phyloP scores from a whole-genome alignment of 2,888 invertebrate genomes.

The Ferdinandea cuprea region DNA sequence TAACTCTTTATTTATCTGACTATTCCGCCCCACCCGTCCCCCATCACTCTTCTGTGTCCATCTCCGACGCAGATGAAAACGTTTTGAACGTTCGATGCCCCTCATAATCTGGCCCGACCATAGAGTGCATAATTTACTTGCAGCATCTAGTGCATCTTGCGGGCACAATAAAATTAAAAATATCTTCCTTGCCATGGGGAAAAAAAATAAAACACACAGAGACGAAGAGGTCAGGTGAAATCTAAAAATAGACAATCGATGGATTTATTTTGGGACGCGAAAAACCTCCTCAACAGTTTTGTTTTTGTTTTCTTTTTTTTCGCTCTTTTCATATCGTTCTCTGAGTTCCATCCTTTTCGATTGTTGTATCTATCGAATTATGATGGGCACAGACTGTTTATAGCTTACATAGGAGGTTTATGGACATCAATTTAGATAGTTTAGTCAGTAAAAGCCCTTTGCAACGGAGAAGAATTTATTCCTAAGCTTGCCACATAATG shows the following conservation, averaged over 20 bases:
- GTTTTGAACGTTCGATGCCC: neutral
- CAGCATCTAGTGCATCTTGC: slow-evolving; percentile 39
- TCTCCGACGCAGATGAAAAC: no score
- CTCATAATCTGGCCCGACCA: neutral
- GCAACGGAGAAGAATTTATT: slow-evolving; percentile 2
- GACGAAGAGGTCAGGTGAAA: slow-evolving; percentile 74
- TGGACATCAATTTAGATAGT: slow-evolving; percentile 45
- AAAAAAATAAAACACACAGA: slow-evolving; percentile 66
- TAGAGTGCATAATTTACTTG: slow-evolving; percentile 36
- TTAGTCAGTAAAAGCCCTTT: slow-evolving; percentile 11
- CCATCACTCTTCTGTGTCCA: no score
- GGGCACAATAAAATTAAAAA: slow-evolving; percentile 67
- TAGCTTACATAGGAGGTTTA: slow-evolving; percentile 31
- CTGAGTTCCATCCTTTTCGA: no score
- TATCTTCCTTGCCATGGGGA: slow-evolving; percentile 69
- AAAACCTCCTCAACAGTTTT: slow-evolving; percentile 51
- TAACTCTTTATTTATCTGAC: slow-evolving; percentile 41
- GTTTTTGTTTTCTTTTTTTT: slow-evolving; percentile 21
- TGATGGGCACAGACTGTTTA: no score
- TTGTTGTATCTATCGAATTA: no score
- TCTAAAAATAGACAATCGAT: slow-evolving; percentile 58
- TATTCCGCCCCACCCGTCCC: neutral
- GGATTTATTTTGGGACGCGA: slow-evolving; percentile 68
- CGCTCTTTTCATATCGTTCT: neutral
- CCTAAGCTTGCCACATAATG: slow-evolving; percentile 43